Evolutionary conservation across 2,888 invertebrate species (phyloP).

Genomic region (Omphaloscelis lunosa): DNA sequence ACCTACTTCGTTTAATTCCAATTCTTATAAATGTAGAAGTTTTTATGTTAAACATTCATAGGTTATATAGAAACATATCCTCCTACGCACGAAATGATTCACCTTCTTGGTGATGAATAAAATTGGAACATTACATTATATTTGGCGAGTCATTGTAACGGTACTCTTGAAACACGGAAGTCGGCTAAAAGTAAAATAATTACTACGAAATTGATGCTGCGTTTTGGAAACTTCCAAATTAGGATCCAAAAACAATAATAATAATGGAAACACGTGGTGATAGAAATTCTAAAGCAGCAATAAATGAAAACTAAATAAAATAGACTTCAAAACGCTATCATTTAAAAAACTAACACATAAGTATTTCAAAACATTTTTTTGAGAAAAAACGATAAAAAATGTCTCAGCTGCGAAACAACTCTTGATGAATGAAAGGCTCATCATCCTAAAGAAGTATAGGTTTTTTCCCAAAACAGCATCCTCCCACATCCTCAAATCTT

Average conservation of each 20-base stretch:
- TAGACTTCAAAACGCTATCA: not conserved
- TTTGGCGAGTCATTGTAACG: constrained; percentile 71
- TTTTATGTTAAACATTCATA: constrained; percentile 52
- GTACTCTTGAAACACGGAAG: constrained; percentile 64
- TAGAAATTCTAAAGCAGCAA: not conserved
- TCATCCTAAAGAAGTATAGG: not conserved
- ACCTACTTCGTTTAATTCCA: constrained; percentile 8
- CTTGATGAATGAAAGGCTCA: constrained; percentile 9
- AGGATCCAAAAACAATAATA: constrained; percentile 5
- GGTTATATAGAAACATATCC: constrained; percentile 53
- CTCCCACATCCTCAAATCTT: constrained; percentile 18
- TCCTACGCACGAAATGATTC: constrained; percentile 73
- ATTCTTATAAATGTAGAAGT: constrained; percentile 41
- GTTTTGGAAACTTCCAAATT: constrained; percentile 46
- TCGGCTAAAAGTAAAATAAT: constrained; percentile 55
- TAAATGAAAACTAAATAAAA: not conserved
- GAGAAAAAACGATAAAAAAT: not conserved
- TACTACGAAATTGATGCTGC: constrained; percentile 52
- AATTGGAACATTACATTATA: constrained; percentile 61
- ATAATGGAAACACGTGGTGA: not conserved
- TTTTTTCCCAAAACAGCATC: constrained; percentile 27
- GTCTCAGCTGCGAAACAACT: not conserved
- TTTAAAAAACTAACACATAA: constrained; percentile 17
- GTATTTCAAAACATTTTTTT: not conserved
- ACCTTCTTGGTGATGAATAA: constrained; percentile 68